phyloP scores from a whole-genome alignment of 2,888 invertebrate genomes.

The Catocala fraxini region DNA sequence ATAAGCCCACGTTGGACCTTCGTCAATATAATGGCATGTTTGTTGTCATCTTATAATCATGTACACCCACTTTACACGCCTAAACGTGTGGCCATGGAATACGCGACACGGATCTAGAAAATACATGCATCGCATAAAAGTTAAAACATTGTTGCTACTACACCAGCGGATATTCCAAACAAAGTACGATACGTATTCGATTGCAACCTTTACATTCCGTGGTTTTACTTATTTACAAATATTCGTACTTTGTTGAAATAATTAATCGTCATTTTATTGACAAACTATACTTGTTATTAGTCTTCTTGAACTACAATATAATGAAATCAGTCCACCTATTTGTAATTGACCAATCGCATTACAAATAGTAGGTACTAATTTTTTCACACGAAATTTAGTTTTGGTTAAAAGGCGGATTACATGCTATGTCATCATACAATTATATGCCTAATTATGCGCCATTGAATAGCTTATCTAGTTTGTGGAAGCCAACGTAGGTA shows the following conservation, averaged over 20 bases:
- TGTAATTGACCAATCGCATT: background rate
- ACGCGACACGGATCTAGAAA: constrained; percentile 9
- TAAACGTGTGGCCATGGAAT: constrained; percentile 22
- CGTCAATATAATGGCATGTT: constrained; percentile 39
- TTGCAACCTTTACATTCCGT: too few species aligned
- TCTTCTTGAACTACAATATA: too few species aligned
- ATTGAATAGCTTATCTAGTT: constrained; percentile 18
- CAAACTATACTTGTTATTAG: too few species aligned
- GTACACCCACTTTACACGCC: constrained; percentile 29
- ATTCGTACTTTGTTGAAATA: too few species aligned
- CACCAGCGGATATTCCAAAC: background rate
- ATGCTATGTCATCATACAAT: constrained; percentile 14
- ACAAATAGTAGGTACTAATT: background rate
- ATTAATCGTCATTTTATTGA: too few species aligned
- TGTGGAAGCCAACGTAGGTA: constrained; percentile 24
- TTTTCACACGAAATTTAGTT: constrained; percentile 13
- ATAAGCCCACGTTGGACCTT: constrained; percentile 39
- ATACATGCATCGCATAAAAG: background rate
- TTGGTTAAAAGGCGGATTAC: constrained; percentile 13
- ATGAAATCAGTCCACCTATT: too few species aligned
- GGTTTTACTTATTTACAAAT: too few species aligned
- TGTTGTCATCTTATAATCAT: constrained; percentile 45
- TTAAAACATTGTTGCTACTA: background rate
- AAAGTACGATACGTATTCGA: too few species aligned
- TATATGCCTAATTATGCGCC: constrained; percentile 22